Conservation (phyloP, 2,113 vertebrate genomes). For the pig (Sus scrofa) region T2T-Sscrofa CM000822.6:83382501-83383000, state of each 20-base stretch:
- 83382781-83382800: accelerated
- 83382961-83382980: background rate
- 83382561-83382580: background rate
- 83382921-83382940: background rate
- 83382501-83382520: background rate
- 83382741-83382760: accelerated
- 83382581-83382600: accelerated
- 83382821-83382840: background rate
- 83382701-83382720: background rate
- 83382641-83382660: background rate
- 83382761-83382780: accelerated
- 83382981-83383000: accelerated
- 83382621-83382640: accelerated
- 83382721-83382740: accelerated
- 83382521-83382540: background rate
- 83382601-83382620: background rate
- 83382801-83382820: background rate
- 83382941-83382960: accelerated
- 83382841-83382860: background rate
- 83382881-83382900: accelerated
- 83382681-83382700: accelerated
- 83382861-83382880: no score
- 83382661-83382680: background rate
- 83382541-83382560: background rate
- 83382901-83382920: background rate